Conservation (phyloP, 2,113 vertebrate species). For the Notarius lentiginosus region DNA sequence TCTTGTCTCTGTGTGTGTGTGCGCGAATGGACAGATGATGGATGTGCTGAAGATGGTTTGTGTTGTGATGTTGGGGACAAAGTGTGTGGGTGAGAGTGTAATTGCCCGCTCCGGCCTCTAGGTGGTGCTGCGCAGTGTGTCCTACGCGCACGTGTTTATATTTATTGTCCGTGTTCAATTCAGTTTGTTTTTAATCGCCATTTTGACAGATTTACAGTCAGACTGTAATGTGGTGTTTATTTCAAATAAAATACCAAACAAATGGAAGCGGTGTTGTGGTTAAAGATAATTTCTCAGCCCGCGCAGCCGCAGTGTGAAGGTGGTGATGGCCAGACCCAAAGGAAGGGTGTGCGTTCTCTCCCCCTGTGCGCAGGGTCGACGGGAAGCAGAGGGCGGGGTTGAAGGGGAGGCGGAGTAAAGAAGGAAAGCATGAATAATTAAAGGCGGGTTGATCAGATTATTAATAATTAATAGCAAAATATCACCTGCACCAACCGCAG, state of each 20-base stretch:
- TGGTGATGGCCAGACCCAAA: too few relatives aligned
- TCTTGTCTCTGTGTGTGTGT: neutral
- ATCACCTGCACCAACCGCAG: neutral
- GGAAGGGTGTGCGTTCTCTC: too few relatives aligned
- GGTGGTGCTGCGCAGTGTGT: neutral
- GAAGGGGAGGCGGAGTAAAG: neutral
- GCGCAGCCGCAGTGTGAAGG: neutral
- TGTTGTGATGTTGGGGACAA: neutral
- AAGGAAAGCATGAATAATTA: neutral
- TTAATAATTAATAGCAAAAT: neutral
- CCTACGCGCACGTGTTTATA: neutral
- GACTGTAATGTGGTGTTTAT: slow-evolving; percentile 67
- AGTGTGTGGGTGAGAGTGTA: neutral
- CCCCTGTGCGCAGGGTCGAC: too few relatives aligned
- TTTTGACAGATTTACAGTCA: slow-evolving; percentile 51
- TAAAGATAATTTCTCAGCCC: neutral
- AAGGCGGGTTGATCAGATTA: neutral
- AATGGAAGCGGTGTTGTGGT: slow-evolving; percentile 48
- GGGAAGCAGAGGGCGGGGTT: too few relatives aligned
- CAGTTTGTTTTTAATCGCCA: slow-evolving; percentile 38
- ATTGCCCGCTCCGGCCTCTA: neutral
- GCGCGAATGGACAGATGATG: neutral
- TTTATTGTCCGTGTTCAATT: slow-evolving; percentile 74
- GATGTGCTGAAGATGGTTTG: neutral
- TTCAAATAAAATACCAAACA: slow-evolving; percentile 67